Percentiles rank a stretch among this genome's conserved stretches.
Conservation (phyloP, 2,113 vertebrate species). For the Numenius arquata region DNA sequence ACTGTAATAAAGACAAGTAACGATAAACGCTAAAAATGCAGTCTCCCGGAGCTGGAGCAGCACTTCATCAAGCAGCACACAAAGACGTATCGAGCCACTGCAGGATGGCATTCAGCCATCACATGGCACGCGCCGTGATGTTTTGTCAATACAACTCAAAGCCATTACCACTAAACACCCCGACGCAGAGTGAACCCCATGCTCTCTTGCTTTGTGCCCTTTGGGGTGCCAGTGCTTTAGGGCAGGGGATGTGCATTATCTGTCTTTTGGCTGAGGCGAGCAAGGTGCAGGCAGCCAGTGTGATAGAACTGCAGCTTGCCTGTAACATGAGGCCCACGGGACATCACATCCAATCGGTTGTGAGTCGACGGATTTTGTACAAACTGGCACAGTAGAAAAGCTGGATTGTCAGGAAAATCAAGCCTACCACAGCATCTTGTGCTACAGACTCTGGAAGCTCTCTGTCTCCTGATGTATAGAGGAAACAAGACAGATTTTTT, state of each 20-base stretch:
- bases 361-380: background rate
- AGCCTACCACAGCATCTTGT: background rate
- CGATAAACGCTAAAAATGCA: accelerated
- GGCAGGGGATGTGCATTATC: background rate
- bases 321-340: background rate
- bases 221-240: background rate
- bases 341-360: background rate
- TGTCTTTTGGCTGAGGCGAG: background rate
- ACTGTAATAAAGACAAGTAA: background rate
- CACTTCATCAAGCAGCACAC: background rate
- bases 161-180: background rate
- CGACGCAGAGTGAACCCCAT: background rate
- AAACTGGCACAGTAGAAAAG: background rate
- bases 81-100: background rate
- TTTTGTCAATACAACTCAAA: background rate
- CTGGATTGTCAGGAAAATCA: background rate
- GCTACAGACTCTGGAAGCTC: background rate
- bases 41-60: background rate
- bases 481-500: background rate
- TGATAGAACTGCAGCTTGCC: background rate
- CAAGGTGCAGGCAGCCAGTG: background rate
- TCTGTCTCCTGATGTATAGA: background rate
- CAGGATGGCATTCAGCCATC: background rate
- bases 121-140: accelerated
- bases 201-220: background rate